These are phyloP conservation scores for Drosophila infuscata DNA, from an alignment of 2,888 invertebrate genomes.

Conservation along the genomic window DNA sequence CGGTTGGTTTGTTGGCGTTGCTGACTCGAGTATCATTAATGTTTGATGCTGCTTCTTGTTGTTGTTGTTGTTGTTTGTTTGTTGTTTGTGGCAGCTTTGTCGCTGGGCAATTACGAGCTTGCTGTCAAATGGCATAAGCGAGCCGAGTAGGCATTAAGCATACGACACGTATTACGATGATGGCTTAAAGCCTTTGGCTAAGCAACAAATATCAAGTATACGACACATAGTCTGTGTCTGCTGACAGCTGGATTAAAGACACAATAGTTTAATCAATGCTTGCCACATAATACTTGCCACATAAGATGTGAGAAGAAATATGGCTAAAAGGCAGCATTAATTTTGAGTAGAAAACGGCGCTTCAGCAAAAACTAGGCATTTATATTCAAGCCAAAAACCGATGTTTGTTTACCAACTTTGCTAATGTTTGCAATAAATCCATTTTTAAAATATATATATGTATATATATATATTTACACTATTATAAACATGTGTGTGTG, in stretches of 20 bases:
- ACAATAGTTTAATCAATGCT: not conserved
- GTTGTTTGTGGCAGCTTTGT: conserved; percentile 31
- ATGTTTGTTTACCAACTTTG: not conserved
- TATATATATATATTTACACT: not conserved
- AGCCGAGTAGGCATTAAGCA: conserved; percentile 19
- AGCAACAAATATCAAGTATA: conserved; percentile 18
- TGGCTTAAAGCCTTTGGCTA: conserved; percentile 10
- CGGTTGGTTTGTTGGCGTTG: conserved; percentile 8
- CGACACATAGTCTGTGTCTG: not conserved
- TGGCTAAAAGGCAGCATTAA: not conserved
- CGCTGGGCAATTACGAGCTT: conserved; percentile 43
- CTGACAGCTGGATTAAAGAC: not conserved
- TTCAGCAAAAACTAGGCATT: not conserved
- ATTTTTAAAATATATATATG: not conserved
- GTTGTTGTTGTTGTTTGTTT: conserved; percentile 17
- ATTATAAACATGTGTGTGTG: conserved; percentile 12
- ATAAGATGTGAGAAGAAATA: too few relatives aligned
- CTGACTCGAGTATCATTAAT: conserved; percentile 52
- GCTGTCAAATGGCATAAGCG: conserved; percentile 22
- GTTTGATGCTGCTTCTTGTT: conserved; percentile 32
- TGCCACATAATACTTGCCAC: too few relatives aligned
- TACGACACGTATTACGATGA: conserved; percentile 21
- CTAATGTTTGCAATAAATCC: not conserved
- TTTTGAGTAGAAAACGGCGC: not conserved
- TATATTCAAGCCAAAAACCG: not conserved